Conservation (phyloP, 2,888 invertebrate species). For the Spialia ferax region DNA sequence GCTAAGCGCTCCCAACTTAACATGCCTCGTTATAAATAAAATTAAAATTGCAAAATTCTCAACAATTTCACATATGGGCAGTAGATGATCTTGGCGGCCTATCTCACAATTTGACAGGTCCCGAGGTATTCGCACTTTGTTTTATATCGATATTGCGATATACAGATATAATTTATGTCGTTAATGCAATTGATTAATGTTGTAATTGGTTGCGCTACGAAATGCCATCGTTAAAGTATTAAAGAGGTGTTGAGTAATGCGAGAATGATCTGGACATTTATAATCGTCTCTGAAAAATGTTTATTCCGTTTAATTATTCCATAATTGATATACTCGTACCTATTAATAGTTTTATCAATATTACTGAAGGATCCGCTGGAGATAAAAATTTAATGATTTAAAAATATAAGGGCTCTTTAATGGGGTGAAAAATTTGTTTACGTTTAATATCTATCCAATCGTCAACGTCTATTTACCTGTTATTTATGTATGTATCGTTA, state of each 20-base stretch:
- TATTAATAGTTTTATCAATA: not conserved
- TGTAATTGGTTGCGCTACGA: slow-evolving; percentile 67
- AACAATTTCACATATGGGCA: slow-evolving; percentile 85
- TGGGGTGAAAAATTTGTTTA: not conserved
- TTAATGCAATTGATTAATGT: slow-evolving; percentile 75
- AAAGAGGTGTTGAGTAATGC: slow-evolving; percentile 28
- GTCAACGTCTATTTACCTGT: too few relatives aligned
- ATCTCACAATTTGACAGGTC: slow-evolving; percentile 78
- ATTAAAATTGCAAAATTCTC: slow-evolving; percentile 85
- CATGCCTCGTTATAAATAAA: slow-evolving; percentile 78
- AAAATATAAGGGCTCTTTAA: too few relatives aligned
- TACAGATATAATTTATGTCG: slow-evolving; percentile 82
- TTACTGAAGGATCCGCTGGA: not conserved
- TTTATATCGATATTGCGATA: slow-evolving; percentile 78
- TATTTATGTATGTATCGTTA: too few relatives aligned
- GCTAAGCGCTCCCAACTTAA: slow-evolving; percentile 50
- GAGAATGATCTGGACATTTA: slow-evolving; percentile 16
- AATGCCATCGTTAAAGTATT: slow-evolving; percentile 49
- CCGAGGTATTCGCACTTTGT: slow-evolving; percentile 69
- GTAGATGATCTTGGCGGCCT: slow-evolving; percentile 78
- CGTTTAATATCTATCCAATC: not conserved
- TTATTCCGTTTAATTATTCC: slow-evolving; percentile 1
- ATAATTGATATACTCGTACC: not conserved
- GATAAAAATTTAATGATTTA: slow-evolving; percentile 3
- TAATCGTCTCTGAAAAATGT: slow-evolving; percentile 7